A percentile compares a stretch with the other conserved stretches of the same genome.
Conservation (phyloP, 2,797 vertebrate genomes). For the Poeciliopsis turneri region DNA sequence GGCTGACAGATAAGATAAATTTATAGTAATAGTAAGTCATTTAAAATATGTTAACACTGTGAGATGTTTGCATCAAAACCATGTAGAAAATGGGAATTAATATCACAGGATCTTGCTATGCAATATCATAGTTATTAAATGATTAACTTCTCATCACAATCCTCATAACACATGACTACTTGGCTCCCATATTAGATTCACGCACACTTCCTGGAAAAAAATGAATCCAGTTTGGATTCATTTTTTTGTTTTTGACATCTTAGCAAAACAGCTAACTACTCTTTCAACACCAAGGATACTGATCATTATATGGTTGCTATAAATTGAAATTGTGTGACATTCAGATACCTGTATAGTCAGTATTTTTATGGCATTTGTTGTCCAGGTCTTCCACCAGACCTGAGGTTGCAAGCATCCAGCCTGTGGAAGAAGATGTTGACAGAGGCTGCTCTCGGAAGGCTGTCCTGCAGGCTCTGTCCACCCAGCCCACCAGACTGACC, state of each 20-base stretch:
- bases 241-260: neutral
- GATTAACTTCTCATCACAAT: neutral
- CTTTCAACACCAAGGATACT: neutral
- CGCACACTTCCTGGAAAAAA: too few relatives aligned
- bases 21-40: neutral
- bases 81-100: neutral
- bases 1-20: too few relatives aligned
- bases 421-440: slow-evolving; percentile 73
- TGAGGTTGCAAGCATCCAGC: slow-evolving; percentile 91
- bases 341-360: neutral
- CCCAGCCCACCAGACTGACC: slow-evolving; percentile 86
- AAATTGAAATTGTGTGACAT: neutral
- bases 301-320: neutral
- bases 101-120: neutral
- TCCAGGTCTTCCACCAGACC: slow-evolving; percentile 92
- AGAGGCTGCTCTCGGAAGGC: slow-evolving; percentile 88
- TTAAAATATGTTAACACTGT: neutral
- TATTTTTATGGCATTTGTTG: neutral
- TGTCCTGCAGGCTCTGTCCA: slow-evolving; percentile 89
- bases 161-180: too few relatives aligned
- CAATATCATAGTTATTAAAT: neutral
- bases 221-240: neutral
- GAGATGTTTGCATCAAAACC: neutral
- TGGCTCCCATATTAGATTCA: too few relatives aligned
- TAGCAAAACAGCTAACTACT: neutral